Base-by-base conservation (phyloP, 2,113 vertebrate genomes). In the Chitala chitala region DNA sequence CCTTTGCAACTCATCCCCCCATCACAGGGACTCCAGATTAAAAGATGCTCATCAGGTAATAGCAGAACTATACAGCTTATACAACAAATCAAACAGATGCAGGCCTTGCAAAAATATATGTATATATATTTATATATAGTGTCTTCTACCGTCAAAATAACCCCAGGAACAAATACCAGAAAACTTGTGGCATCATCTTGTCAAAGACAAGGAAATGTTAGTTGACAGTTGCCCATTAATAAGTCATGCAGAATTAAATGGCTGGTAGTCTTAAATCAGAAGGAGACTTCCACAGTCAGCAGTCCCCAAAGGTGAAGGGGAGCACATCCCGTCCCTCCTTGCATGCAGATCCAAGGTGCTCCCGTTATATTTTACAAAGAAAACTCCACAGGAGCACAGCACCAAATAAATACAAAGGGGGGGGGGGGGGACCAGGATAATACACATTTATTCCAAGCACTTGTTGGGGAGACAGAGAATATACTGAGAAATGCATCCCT, bases 81-180 rank as follows among this genome's bases (percentile, higher is more conserved):
- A 88, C 86, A 86, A 84, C 82, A 76, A 86, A 87, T 86, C 86
- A 86, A 89, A 84, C 78, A 82, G 85, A 85, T 79, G 83, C 89
- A 89, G 87, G 86, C 83, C 88, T 88, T 90, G 89, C 89, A 91
- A 91, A 92, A 92, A 92, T 91, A 92, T 87, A 91, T 82, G 81
- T 89, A 89, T 89, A 86, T 79, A 76, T 84, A 77, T 83, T 71
- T 63, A 63, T 59, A 59, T 59, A 65, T 65, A 66, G 64, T 79
- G 31, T 80, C 76, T 82, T 72, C 70, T 71, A 76, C 70, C 54
- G 50, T 31, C 82, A 85, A 86, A 78, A 77, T 72, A 46, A 81
- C 72, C 73, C 76, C 71, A 24, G 77, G 75, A 76, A 73, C 66
- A 63, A 76, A 82, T 84, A 75, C 82, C 84, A 87, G 82, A 87